Evolutionary conservation across 2,113 vertebrate genomes (phyloP), one percentile per base, ranked within the genome.

Genomic region (Sprattus sprattus): DNA sequence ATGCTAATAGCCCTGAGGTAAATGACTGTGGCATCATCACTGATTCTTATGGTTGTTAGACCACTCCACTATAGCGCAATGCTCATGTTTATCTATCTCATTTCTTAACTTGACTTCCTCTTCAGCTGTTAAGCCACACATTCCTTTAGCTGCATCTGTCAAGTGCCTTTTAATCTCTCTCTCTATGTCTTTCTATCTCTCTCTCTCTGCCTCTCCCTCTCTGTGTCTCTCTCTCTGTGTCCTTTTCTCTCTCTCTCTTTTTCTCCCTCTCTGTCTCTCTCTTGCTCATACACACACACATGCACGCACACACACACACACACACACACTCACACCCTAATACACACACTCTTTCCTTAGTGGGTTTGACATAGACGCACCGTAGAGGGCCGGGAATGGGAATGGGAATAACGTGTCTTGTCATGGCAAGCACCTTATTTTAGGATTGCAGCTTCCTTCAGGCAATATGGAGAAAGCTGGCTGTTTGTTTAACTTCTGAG

Each of bases 401-500:
- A 32, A 78, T 78, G 71, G 28, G 71, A 44, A 39, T 78, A 78
- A 78, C 71, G 71, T 78, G 71, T 78, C 71, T 78, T 16, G 71
- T 67, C 39, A 67, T 67, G 64, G 64, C 64, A 67, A 28, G 25
- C 8, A 28, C 64, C n/a, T 28, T 67, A 28, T 71, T 78, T 78
- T 16, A 78, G 71, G 71, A 78, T 78, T 39, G 71, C 71, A 78
- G 25, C 71, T 78, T 78, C 71, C 71, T 78, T 78, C 71, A 78
- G 71, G 25, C 64, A 71, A 78, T 5, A 32, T 18, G 71, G 71
- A 39, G 25, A 78, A 39, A 78, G 28, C 54, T 78, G 71, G 32
- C 11, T 78, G 71, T 78, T 78, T 78, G 71, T 78, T 78, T 78
- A 78, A 78, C 71, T 78, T 78, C 32, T 32, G 71, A 78, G 71